Conservation (phyloP, 2,888 invertebrate species). For the Tipula lateralis region DNA sequence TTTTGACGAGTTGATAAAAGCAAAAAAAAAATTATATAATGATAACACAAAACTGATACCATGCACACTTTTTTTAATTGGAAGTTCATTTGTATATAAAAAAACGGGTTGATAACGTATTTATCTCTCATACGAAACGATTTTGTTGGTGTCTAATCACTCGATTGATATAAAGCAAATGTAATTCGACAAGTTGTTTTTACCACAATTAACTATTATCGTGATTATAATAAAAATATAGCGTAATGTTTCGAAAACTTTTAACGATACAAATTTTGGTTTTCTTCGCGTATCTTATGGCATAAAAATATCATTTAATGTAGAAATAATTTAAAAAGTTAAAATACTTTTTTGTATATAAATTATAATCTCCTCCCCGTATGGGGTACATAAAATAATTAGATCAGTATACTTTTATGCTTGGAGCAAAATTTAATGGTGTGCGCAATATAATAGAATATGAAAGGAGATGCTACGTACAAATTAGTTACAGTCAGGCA, state of each 20-base stretch:
- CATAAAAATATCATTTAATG: neutral
- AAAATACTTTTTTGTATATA: neutral
- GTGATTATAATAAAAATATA: neutral
- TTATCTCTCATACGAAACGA: neutral
- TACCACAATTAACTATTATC: neutral
- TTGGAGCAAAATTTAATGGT: neutral
- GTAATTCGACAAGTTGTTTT: neutral
- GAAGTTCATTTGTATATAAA: neutral
- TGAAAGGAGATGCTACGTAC: neutral
- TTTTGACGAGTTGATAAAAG: neutral
- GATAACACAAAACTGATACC: neutral
- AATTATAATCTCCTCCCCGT: neutral
- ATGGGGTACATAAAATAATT: neutral
- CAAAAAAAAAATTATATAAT: neutral
- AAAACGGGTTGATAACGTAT: neutral
- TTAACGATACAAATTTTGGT: neutral
- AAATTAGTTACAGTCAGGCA: neutral
- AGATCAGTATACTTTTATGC: neutral
- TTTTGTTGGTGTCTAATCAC: neutral
- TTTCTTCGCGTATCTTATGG: neutral
- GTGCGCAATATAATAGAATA: neutral
- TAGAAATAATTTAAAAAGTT: neutral
- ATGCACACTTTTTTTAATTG: neutral
- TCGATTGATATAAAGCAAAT: neutral
- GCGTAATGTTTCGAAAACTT: neutral